A percentile compares a stretch with the other conserved stretches of the same genome.
These are phyloP conservation scores for Podarcis siculus DNA, from an alignment of 2,797 vertebrate genomes.

Conservation along the genomic window DNA sequence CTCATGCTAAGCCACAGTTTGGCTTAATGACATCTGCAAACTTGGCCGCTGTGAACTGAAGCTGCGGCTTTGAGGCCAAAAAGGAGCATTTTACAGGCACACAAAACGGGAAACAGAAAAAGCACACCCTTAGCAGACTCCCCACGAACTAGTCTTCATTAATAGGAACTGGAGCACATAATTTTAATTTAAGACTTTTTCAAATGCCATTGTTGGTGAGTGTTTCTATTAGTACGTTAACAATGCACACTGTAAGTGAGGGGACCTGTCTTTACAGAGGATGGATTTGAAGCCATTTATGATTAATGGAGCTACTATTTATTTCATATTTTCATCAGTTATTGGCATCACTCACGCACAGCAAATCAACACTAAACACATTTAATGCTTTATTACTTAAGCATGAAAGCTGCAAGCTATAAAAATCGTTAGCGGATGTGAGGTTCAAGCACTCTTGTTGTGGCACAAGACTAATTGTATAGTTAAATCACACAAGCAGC, in stretches of 20 bases:
- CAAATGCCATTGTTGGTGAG: not conserved
- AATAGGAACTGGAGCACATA: not conserved
- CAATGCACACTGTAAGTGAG: not conserved
- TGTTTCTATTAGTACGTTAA: not conserved
- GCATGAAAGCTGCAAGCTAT: not conserved
- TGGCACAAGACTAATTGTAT: not conserved
- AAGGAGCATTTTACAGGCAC: not conserved
- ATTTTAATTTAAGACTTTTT: not conserved
- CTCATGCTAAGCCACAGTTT: no score
- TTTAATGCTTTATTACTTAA: conserved; percentile 24
- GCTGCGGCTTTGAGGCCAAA: not conserved
- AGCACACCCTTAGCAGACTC: not conserved
- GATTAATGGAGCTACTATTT: not conserved
- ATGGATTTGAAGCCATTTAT: not conserved
- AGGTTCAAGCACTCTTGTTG: not conserved
- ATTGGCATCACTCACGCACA: not conserved
- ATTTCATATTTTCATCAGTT: not conserved
- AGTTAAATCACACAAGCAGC: not conserved
- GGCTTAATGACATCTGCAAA: no score
- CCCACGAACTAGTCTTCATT: not conserved
- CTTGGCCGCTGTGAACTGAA: not conserved
- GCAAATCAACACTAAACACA: not conserved
- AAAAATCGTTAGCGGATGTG: not conserved
- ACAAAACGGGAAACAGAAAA: not conserved
- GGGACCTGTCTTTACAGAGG: not conserved